Base-by-base conservation (phyloP, 2,113 vertebrate species). In the Suricata suricatta region DNA sequence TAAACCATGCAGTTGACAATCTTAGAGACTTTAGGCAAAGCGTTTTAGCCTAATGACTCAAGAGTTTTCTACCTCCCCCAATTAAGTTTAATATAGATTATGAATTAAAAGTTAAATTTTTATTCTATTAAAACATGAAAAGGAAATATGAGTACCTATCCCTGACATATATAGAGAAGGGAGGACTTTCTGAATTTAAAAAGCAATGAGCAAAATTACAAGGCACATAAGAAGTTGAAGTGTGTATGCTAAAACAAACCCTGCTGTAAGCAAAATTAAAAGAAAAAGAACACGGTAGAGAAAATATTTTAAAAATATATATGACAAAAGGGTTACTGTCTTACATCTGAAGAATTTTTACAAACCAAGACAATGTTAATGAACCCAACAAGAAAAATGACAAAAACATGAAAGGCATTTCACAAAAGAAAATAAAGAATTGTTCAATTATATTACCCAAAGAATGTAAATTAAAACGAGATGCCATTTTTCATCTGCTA, bases 141-240 rank as follows among this genome's bases (percentile, higher is more conserved):
- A 68, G 15, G 80, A 88, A 93, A 89, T 74, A 9, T 63, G 3
- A 77, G 23, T n/a, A 47, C 35, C 14, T 94, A 64, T 13, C 50
- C 63, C 8, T 50, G 33, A 90, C 79, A 47, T 35, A 23, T 89
- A 50, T 89, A 52, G 50, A 88, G 33, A 19, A 25, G 57, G 29
- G n/a, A 90, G 19, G 15, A 41, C 33, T 96, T 89, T 95, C 47
- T 52, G 57, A 96, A 25, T 27, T 76, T 72, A 52, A 93, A 93
- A 95, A 86, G 38, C 33, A 76, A 38, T 71, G 31, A 71, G 27
- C 31, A 81, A 88, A 91, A 33, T 77, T 19, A 87, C 54, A 76
- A 41, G 2, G 47, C 25, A 64, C 7, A 5, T 54, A 94, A 86
- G 66, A 90, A 74, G 79, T 60, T 84, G 38, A 91, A 57, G 29